Evolutionary conservation across 2,113 vertebrate species (phyloP).

Genomic region (Aix galericulata): DNA sequence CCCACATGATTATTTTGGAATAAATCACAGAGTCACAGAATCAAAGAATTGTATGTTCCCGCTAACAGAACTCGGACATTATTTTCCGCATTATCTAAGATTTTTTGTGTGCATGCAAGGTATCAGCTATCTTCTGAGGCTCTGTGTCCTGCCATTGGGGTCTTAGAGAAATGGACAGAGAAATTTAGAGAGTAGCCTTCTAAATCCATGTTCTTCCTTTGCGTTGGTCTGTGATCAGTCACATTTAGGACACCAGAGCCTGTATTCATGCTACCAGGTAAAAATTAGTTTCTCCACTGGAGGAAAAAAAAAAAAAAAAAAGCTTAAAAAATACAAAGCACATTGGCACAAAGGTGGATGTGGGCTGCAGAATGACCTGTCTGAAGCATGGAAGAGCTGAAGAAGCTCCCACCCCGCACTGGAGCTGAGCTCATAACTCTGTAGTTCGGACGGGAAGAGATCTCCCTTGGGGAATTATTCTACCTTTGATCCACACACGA

Average conservation of each 20-base stretch:
- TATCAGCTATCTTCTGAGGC: not conserved
- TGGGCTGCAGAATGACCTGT: not conserved
- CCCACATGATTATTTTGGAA: not conserved
- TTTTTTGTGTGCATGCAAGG: fast-evolving
- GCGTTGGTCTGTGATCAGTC: not conserved
- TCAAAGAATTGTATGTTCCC: not conserved
- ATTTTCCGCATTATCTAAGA: not conserved
- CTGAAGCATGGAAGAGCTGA: not conserved
- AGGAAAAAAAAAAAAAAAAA: not conserved
- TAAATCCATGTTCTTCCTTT: not conserved
- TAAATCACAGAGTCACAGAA: not conserved
- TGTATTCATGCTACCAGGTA: not conserved
- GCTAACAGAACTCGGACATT: not conserved
- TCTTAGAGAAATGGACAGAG: not conserved
- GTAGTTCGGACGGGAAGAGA: not conserved
- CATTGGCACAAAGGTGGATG: fast-evolving
- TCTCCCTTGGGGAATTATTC: not conserved
- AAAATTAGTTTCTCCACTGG: not conserved
- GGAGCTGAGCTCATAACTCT: not conserved
- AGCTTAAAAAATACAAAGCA: not conserved
- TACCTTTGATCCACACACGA: not conserved
- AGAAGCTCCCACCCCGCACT: not conserved
- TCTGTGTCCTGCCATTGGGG: not conserved
- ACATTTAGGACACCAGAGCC: not conserved
- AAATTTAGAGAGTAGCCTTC: not conserved